Evolutionary conservation across 2,888 invertebrate genomes (phyloP).

Genomic region (Microplitis deprimator): DNA sequence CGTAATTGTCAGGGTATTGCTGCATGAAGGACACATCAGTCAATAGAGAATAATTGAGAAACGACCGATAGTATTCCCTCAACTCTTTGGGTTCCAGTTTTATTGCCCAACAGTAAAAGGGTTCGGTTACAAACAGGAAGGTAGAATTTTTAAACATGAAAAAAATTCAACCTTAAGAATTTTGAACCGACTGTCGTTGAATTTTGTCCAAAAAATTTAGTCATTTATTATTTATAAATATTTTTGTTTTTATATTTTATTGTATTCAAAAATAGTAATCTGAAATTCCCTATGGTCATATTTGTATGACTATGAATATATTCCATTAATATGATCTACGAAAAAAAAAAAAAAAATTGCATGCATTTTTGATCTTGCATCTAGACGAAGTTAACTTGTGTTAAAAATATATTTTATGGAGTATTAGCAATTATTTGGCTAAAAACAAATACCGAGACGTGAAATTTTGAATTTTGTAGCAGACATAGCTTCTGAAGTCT

Average conservation of each 20-base stretch:
- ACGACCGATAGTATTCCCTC: constrained; percentile 33
- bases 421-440: too few species aligned
- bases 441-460: background rate
- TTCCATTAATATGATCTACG: too few species aligned
- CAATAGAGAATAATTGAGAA: constrained; percentile 47
- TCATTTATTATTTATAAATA: too few species aligned
- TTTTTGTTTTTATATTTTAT: too few species aligned
- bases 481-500: background rate
- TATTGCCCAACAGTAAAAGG: constrained; percentile 61
- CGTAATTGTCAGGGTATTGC: background rate
- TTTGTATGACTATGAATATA: too few species aligned
- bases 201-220: too few species aligned
- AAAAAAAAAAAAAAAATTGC: too few species aligned
- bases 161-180: constrained; percentile 2
- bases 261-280: too few species aligned
- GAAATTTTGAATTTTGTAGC: background rate
- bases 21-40: constrained; percentile 44
- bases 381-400: too few species aligned
- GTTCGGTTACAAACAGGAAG: constrained; percentile 38
- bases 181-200: background rate
- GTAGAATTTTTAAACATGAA: background rate
- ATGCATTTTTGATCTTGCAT: too few species aligned
- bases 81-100: constrained; percentile 60
- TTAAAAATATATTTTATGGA: too few species aligned
- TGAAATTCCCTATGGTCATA: too few species aligned